Evolutionary conservation across 2,113 vertebrate species (phyloP).

Genomic region (Thalassarche chlororhynchos): DNA sequence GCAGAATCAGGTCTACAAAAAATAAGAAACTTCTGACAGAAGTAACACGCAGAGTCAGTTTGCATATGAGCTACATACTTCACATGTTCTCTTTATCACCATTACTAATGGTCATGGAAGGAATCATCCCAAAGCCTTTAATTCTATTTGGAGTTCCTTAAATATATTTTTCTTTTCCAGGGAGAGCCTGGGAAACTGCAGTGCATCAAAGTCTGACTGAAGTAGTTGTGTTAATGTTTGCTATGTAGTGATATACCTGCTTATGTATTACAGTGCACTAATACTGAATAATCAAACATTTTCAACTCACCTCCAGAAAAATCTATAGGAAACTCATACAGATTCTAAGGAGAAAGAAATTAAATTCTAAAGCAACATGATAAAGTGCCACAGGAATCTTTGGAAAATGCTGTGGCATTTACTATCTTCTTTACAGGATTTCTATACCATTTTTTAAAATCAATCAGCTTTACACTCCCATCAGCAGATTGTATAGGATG

Average conservation of each 20-base stretch:
- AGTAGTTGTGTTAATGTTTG: not conserved
- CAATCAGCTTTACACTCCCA: not conserved
- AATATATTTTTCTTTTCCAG: not conserved
- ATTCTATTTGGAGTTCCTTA: not conserved
- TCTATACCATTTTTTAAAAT: not conserved
- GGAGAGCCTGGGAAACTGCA: not conserved
- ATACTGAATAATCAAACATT: not conserved
- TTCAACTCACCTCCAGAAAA: not conserved
- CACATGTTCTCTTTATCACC: not conserved
- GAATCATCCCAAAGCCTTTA: not conserved
- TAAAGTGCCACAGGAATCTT: not conserved
- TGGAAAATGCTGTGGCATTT: not conserved
- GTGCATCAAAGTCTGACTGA: not conserved
- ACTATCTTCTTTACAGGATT: not conserved
- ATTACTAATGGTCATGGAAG: not conserved
- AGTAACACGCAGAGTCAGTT: not conserved
- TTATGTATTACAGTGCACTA: not conserved
- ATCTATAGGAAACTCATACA: not conserved
- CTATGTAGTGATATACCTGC: not conserved
- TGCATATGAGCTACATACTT: not conserved
- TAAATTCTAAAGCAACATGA: not conserved
- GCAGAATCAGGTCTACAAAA: not conserved
- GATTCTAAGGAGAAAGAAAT: not conserved
- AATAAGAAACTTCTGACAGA: not conserved
- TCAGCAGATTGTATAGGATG: not conserved